Base-by-base conservation (phyloP, 2,113 vertebrate species). In the Hipposideros armiger region DNA sequence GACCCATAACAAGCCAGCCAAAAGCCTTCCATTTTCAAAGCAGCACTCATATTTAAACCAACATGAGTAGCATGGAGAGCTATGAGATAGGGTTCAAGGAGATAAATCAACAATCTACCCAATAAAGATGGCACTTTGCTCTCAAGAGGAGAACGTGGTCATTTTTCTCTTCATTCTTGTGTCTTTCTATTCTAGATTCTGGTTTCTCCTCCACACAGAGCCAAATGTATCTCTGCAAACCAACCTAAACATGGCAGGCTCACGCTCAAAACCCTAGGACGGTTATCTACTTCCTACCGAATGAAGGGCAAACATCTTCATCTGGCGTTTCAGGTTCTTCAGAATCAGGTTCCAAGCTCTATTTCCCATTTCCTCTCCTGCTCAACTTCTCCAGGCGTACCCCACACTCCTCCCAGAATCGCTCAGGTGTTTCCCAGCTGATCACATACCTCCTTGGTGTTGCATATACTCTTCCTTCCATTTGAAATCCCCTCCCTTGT, bases 1-100 rank as follows among this genome's bases (percentile, higher is more conserved):
- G 73, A 74, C 19, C 58, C 14, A 24, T 78, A 86, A 83, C 4
- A 89, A 93, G 56, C 7, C 58, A 54, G n/a, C 73, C 87, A 92
- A 95, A 90, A 93, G 69, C 9, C 28, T 76, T 80, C 84, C 40
- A 66, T 62, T 95, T 94, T 62, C n/a, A 58, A 90, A 84, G 40
- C 28, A 94, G 2, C 2, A 14, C 15, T 80, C 87, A 83, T 2
- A 26, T 89, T 90, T 92, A 93, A 93, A 84, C 52, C 66, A 80
- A 86, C 8, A 93, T 11, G 36, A 91, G 7, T 40, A 52, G 20
- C 26, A 1, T 74, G 24, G 32, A 95, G 64, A 95, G 69, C 56
- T 89, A 42, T n/a, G 69, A 40, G 72, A n/a, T 9, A 66, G 19
- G 54, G 19, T 20, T 78, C 40, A 88, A 85, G 28, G 64, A 95